Conservation (phyloP, 2,113 vertebrate genomes). For the Plecturocebus donacophilus region DNA sequence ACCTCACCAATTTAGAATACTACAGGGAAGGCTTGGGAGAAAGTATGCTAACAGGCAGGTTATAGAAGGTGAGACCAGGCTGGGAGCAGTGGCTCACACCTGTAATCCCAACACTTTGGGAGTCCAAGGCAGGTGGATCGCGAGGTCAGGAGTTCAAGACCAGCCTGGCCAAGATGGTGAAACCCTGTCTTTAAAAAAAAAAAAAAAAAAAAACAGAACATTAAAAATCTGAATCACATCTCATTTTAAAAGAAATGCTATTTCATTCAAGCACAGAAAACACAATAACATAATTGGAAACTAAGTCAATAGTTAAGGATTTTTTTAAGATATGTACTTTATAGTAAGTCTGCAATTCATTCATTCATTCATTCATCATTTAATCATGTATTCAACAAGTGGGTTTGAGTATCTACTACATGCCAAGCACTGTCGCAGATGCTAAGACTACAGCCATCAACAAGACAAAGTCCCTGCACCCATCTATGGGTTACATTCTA, state of each 20-base stretch:
- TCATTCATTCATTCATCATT: not conserved
- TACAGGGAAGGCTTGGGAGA: not conserved
- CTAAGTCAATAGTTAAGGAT: not conserved
- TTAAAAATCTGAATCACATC: slow-evolving; percentile 11
- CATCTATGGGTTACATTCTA: not conserved
- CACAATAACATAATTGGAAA: not conserved
- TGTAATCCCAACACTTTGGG: too few relatives aligned
- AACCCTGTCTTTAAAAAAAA: too few relatives aligned
- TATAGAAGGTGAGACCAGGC: not conserved
- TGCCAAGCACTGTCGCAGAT: not conserved
- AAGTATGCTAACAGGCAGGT: not conserved
- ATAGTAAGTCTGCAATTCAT: not conserved
- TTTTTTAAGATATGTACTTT: not conserved
- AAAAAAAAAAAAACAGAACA: too few relatives aligned
- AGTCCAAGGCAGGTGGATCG: too few relatives aligned
- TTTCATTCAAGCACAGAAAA: not conserved
- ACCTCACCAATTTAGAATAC: not conserved
- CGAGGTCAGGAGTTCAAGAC: too few relatives aligned
- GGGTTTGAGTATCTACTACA: not conserved
- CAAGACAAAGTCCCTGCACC: not conserved
- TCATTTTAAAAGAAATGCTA: slow-evolving; percentile 1
- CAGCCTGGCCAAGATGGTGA: too few relatives aligned
- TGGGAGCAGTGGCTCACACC: too few relatives aligned
- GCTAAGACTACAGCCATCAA: not conserved
- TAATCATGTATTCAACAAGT: not conserved